Evolutionary conservation across 2,888 invertebrate genomes (phyloP).

Genomic region (Acanthopleura granulata): DNA sequence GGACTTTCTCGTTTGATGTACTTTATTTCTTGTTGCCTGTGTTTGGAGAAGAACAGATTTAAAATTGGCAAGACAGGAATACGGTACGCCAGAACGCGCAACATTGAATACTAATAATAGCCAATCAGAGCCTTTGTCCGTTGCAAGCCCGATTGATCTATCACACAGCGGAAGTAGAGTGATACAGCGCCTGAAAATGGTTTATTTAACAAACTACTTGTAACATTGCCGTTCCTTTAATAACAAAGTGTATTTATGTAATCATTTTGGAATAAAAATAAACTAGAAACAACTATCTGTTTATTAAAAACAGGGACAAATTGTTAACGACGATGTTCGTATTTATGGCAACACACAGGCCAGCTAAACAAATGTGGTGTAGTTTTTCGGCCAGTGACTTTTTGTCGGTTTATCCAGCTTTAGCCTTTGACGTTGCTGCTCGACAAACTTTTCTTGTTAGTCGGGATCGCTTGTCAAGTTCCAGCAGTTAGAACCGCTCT

Average conservation of each 20-base stretch:
- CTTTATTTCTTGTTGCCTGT: too few species aligned
- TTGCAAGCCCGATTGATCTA: too few species aligned
- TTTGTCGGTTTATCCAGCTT: slow-evolving; percentile 2
- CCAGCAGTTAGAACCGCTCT: background rate
- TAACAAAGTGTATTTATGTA: background rate
- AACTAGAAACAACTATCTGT: background rate
- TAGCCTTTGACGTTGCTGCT: background rate
- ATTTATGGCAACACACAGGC: background rate
- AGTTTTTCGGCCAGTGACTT: background rate
- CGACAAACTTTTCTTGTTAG: slow-evolving; percentile 11
- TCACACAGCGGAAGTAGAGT: too few species aligned
- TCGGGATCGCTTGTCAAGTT: background rate
- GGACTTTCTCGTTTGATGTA: too few species aligned
- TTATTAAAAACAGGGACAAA: background rate
- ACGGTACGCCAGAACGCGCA: too few species aligned
- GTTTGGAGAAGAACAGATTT: too few species aligned
- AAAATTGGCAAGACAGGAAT: too few species aligned
- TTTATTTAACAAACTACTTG: too few species aligned
- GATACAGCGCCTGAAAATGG: too few species aligned
- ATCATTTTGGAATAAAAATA: background rate
- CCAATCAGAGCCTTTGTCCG: too few species aligned
- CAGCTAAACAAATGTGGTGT: background rate
- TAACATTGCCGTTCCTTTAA: background rate
- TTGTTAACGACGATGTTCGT: background rate
- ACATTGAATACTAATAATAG: too few species aligned